These are phyloP conservation scores for Herminia tarsipennalis DNA, from an alignment of 2,888 invertebrate species.

Conservation along the genomic window DNA sequence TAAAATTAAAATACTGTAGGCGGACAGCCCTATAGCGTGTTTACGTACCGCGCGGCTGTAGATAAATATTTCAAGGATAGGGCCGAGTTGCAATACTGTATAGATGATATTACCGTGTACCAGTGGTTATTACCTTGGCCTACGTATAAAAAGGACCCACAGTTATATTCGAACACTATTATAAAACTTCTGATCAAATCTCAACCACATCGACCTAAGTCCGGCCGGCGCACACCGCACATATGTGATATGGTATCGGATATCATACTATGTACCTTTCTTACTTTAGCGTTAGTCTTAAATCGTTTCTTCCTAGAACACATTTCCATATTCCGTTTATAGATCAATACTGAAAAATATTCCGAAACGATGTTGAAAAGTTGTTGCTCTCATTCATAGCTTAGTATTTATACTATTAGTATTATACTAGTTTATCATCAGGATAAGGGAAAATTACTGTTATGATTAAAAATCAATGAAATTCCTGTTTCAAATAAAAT, in stretches of 20 bases:
- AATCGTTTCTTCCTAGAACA: constrained; percentile 69
- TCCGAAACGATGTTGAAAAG: background rate
- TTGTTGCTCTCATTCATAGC: too few relatives aligned
- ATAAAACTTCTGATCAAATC: background rate
- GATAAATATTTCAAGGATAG: too few relatives aligned
- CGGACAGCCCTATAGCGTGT: too few relatives aligned
- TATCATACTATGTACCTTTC: constrained; percentile 63
- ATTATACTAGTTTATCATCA: too few relatives aligned
- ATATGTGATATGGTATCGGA: constrained; percentile 67
- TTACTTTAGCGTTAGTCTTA: constrained; percentile 59
- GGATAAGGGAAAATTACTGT: background rate
- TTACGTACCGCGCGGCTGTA: too few relatives aligned
- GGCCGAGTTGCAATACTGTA: too few relatives aligned
- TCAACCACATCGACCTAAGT: background rate
- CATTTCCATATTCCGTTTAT: constrained; percentile 56
- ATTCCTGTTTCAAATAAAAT: background rate
- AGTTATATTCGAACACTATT: background rate
- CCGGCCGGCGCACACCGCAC: constrained; percentile 11
- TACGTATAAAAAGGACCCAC: background rate
- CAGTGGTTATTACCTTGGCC: too few relatives aligned
- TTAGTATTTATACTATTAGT: too few relatives aligned
- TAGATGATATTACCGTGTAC: too few relatives aligned
- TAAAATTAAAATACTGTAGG: too few relatives aligned
- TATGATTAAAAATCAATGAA: background rate
- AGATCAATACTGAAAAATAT: constrained; percentile 55